A percentile compares a stretch with the other conserved stretches of the same genome.
Evolutionary conservation across 2,888 invertebrate species (phyloP).

Genomic region (Sphecodes monilicornis): DNA sequence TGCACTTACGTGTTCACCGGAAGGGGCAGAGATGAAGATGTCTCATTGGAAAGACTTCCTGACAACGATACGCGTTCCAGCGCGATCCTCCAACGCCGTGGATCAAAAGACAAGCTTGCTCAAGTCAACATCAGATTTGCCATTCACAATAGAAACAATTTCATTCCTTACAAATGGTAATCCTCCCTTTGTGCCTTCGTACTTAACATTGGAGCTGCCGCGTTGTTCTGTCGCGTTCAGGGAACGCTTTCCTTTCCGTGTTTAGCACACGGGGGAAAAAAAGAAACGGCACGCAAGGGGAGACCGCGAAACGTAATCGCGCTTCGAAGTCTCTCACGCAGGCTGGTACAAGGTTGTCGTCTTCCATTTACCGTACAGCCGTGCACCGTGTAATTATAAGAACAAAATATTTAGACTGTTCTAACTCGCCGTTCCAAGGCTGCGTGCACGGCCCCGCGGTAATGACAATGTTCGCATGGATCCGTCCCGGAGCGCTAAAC

Average conservation of each 20-base stretch:
- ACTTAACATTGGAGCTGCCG: constrained; percentile 1
- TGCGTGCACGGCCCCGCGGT: constrained; percentile 14
- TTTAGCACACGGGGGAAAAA: constrained; percentile 16
- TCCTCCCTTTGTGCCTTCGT: constrained; percentile 34
- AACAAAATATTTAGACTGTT: constrained; percentile 73
- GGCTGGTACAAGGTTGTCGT: constrained; percentile 66
- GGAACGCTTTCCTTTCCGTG: constrained; percentile 58
- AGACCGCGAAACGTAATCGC: constrained; percentile 58
- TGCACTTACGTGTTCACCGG: background rate
- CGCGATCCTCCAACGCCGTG: background rate
- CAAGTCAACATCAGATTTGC: constrained; percentile 25
- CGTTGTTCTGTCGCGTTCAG: constrained; percentile 52
- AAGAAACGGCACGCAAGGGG: constrained; percentile 58
- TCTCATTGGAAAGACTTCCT: background rate
- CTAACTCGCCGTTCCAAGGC: constrained; percentile 38
- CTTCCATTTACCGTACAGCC: constrained; percentile 64
- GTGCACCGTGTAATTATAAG: constrained; percentile 67
- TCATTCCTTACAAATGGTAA: constrained; percentile 39
- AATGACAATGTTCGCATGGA: constrained; percentile 32
- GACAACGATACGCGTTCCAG: background rate
- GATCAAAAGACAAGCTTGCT: background rate
- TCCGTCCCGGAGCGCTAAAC: constrained; percentile 43
- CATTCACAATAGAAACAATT: constrained; percentile 9
- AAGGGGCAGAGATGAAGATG: background rate
- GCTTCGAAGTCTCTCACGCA: constrained; percentile 62